These are phyloP conservation scores for Stenolophus ochropezus DNA, from an alignment of 2,888 invertebrate species.

Conservation along the genomic window DNA sequence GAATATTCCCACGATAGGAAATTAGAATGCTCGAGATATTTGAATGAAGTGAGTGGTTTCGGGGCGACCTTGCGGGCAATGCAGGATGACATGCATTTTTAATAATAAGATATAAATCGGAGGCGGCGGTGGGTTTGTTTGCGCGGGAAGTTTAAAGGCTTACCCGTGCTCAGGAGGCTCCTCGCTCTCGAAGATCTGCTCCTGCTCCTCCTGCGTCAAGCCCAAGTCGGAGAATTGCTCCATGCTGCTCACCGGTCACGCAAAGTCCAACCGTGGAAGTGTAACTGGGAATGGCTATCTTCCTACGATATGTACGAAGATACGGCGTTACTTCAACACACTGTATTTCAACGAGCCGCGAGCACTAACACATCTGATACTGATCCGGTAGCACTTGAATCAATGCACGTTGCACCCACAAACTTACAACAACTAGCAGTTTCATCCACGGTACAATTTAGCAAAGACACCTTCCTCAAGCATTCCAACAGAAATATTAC, in stretches of 20 bases:
- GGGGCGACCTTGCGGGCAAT: constrained; percentile 47
- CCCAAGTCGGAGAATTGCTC: constrained; percentile 83
- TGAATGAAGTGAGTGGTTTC: no score
- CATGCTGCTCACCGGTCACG: constrained; percentile 73
- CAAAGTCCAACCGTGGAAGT: constrained; percentile 23
- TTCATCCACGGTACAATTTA: constrained; percentile 37
- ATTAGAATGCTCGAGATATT: constrained; percentile 19
- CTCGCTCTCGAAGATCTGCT: constrained; percentile 83
- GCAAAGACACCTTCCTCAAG: constrained; percentile 9
- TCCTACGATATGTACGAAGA: constrained; percentile 38
- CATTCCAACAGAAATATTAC: constrained; percentile 61
- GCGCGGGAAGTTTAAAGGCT: constrained; percentile 64
- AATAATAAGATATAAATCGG: constrained; percentile 51
- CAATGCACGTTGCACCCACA: constrained; percentile 52
- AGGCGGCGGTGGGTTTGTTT: not conserved
- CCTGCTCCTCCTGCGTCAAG: constrained; percentile 82
- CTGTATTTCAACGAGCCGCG: constrained; percentile 37
- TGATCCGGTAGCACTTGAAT: constrained; percentile 24
- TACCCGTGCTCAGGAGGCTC: constrained; percentile 78
- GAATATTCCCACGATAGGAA: not conserved
- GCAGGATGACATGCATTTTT: constrained; percentile 57
- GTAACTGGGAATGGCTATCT: not conserved
- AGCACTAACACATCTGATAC: constrained; percentile 28
- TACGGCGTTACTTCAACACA: constrained; percentile 27
- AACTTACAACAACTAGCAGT: constrained; percentile 36